A percentile compares a stretch with the other conserved stretches of the same genome.
Evolutionary conservation across 2,113 vertebrate genomes (phyloP).

Genomic region (Silurus glanis): DNA sequence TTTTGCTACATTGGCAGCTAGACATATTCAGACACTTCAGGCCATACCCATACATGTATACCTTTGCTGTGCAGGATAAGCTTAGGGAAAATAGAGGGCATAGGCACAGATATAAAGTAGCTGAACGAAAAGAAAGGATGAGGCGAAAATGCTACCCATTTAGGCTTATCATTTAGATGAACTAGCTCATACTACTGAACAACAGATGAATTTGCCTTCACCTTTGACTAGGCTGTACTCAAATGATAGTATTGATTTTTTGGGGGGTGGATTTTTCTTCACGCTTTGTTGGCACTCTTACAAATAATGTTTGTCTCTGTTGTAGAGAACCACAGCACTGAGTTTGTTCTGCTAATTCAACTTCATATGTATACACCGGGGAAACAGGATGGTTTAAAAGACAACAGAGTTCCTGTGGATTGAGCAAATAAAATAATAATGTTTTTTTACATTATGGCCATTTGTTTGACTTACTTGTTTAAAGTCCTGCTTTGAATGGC

Average conservation of each 20-base stretch:
- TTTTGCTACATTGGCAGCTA: not conserved
- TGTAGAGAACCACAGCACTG: not conserved
- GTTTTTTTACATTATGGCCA: not conserved
- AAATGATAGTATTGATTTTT: not conserved
- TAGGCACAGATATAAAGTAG: not conserved
- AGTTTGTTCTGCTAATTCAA: not conserved
- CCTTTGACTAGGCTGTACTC: not conserved
- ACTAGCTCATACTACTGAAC: not conserved
- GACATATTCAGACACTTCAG: not conserved
- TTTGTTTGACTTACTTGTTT: not conserved
- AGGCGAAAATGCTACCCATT: not conserved
- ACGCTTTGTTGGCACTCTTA: not conserved
- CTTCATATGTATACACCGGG: not conserved
- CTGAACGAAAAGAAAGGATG: not conserved
- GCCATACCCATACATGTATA: not conserved
- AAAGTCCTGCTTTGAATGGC: too few relatives aligned
- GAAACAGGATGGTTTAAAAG: not conserved
- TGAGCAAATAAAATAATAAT: not conserved
- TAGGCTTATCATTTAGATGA: not conserved
- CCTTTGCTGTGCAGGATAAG: not conserved
- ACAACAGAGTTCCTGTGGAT: not conserved
- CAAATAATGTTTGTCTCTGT: not conserved
- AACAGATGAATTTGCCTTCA: not conserved
- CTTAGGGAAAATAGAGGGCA: not conserved
- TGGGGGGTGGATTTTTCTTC: not conserved